phyloP scores from a whole-genome alignment of 2,888 invertebrate species.

The Aspidiotus destructor region DNA sequence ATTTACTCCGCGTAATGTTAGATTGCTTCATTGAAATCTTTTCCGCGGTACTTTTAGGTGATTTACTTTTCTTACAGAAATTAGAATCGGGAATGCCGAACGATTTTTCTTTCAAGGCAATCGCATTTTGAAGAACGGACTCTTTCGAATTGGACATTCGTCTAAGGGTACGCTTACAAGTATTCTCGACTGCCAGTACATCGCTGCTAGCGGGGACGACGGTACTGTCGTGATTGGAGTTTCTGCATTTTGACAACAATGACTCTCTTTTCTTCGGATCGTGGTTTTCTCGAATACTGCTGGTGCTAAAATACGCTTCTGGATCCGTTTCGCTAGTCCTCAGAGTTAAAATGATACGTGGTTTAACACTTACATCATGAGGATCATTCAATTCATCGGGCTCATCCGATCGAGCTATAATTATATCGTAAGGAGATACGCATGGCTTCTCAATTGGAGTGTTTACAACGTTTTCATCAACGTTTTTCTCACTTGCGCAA shows the following conservation, averaged over 20 bases:
- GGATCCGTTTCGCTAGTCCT: conserved; percentile 47
- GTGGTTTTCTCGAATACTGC: conserved; percentile 25
- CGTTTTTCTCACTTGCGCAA: too few relatives aligned
- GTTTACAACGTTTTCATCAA: too few relatives aligned
- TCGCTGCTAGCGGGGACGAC: background rate
- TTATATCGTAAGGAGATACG: too few relatives aligned
- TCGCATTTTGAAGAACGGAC: conserved; percentile 59
- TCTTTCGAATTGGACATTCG: conserved; percentile 51
- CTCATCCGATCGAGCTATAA: too few relatives aligned
- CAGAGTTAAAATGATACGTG: conserved; percentile 54
- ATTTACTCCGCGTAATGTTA: background rate
- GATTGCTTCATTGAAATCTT: conserved; percentile 3
- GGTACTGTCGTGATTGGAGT: too few relatives aligned
- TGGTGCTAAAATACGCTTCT: conserved; percentile 40
- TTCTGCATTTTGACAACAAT: background rate
- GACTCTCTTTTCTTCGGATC: conserved; percentile 21
- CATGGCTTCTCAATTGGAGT: too few relatives aligned
- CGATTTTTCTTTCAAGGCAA: conserved; percentile 61
- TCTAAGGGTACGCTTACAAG: conserved; percentile 52
- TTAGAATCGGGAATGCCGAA: conserved; percentile 43
- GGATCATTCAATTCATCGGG: too few relatives aligned
- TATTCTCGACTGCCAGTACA: background rate
- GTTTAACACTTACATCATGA: conserved; percentile 37
- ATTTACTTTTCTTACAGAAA: conserved; percentile 27
- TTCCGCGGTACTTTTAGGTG: conserved; percentile 23